Evolutionary conservation across 2,797 vertebrate genomes (phyloP).

Genomic region (Enoplosus armatus): DNA sequence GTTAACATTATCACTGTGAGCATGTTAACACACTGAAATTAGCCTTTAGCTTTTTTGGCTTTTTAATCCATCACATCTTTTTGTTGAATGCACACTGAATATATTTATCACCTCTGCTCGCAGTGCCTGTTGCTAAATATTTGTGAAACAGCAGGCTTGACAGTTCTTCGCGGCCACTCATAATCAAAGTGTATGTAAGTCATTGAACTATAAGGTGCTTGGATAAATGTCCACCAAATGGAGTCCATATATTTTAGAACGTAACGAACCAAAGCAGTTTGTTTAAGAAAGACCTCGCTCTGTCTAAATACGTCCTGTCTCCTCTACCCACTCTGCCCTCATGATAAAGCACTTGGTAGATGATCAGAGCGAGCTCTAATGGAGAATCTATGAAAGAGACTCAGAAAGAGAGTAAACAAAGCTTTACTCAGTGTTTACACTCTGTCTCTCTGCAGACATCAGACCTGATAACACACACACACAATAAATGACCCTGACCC

Average conservation of each 20-base stretch:
- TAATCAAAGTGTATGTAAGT: not conserved
- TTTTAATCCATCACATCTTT: not conserved
- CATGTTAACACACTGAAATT: not conserved
- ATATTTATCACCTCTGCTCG: not conserved
- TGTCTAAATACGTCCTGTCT: constrained; percentile 56
- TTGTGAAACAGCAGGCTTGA: not conserved
- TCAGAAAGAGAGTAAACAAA: constrained; percentile 69
- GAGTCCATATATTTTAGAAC: constrained; percentile 41
- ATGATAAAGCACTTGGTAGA: constrained; percentile 72
- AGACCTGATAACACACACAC: constrained; percentile 65
- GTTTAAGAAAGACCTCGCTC: constrained; percentile 52
- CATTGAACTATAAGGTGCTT: constrained; percentile 28
- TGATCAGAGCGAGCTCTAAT: constrained; percentile 72
- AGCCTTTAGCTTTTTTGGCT: not conserved
- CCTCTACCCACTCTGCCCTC: constrained; percentile 42
- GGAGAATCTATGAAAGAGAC: constrained; percentile 68
- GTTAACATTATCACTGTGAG: not conserved
- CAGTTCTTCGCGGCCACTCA: not conserved
- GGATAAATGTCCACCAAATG: constrained; percentile 42
- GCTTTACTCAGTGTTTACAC: constrained; percentile 73
- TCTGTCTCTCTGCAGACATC: constrained; percentile 65
- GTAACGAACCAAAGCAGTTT: constrained; percentile 23
- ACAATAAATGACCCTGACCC: constrained; percentile 69
- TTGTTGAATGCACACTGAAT: not conserved
- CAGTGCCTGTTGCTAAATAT: not conserved